Evolutionary conservation across 2,888 invertebrate genomes (phyloP).

Genomic region (Priocnemis perturbator): DNA sequence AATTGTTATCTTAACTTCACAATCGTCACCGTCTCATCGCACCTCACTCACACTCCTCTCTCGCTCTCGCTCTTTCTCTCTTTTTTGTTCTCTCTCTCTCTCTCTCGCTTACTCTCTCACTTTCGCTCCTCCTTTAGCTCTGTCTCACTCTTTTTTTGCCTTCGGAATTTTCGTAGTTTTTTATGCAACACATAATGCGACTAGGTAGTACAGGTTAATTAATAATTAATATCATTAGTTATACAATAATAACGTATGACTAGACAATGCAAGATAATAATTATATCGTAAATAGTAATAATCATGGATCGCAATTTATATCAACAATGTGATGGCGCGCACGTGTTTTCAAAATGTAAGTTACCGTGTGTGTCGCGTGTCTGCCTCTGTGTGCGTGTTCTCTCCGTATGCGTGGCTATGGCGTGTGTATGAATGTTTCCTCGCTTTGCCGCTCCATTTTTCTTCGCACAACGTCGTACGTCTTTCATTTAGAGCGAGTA

Average conservation of each 20-base stretch:
- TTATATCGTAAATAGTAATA: constrained; percentile 75
- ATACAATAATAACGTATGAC: constrained; percentile 75
- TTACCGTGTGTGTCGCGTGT: constrained; percentile 33
- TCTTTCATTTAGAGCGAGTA: constrained; percentile 12
- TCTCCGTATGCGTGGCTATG: background rate
- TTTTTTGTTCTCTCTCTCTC: constrained; percentile 18
- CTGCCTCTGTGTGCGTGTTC: constrained; percentile 36
- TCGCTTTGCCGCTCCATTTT: constrained; percentile 15
- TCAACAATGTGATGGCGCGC: constrained; percentile 74
- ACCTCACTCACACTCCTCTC: constrained; percentile 32
- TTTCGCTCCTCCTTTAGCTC: constrained; percentile 47
- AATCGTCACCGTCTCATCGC: constrained; percentile 28
- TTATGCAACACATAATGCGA: constrained; percentile 75
- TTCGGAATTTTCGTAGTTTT: constrained; percentile 64
- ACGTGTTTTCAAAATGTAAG: constrained; percentile 48
- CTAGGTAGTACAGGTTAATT: constrained; percentile 75
- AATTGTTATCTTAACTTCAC: background rate
- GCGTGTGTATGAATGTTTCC: background rate
- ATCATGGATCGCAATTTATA: constrained; percentile 75
- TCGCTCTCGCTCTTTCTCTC: constrained; percentile 31
- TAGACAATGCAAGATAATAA: constrained; percentile 76
- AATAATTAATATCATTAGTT: constrained; percentile 75
- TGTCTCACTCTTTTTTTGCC: constrained; percentile 55
- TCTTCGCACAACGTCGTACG: background rate
- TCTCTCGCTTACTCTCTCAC: constrained; percentile 35